Evolutionary conservation across 1,140 invertebrate species (phyloP).

Genomic region (Phocides pigmalion): DNA sequence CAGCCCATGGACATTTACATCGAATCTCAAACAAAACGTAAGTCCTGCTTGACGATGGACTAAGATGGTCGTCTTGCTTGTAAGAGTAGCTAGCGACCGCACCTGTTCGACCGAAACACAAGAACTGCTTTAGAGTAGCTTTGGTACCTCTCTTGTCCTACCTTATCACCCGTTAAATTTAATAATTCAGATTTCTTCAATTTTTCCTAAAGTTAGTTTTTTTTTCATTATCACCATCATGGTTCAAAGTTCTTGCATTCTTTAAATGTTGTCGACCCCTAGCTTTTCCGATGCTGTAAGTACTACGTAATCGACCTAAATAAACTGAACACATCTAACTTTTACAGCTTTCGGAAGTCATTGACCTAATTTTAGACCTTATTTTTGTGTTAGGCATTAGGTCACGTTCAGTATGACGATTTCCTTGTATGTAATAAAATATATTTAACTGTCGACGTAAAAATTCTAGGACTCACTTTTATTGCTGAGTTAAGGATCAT

Average conservation of each 20-base stretch:
- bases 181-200: too few relatives aligned
- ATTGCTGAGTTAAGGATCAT: not conserved
- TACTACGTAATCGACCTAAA: not conserved
- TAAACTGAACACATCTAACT: slow-evolving; percentile 6
- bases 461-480: not conserved
- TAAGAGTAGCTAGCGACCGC: too few relatives aligned
- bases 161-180: too few relatives aligned
- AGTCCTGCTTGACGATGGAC: too few relatives aligned
- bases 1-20: too few relatives aligned
- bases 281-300: not conserved
- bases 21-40: too few relatives aligned
- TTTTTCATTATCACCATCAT: too few relatives aligned
- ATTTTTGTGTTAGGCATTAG: not conserved
- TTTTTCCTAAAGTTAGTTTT: too few relatives aligned
- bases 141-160: too few relatives aligned
- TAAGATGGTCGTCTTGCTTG: too few relatives aligned
- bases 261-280: not conserved
- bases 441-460: not conserved
- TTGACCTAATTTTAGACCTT: slow-evolving; percentile 1
- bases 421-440: not conserved
- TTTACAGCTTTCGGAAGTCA: slow-evolving; percentile 19
- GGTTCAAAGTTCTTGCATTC: not conserved
- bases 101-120: too few relatives aligned
- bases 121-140: too few relatives aligned
- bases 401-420: not conserved